Base-by-base conservation (phyloP, 2,888 invertebrate genomes). In the Cancer borealis region DNA sequence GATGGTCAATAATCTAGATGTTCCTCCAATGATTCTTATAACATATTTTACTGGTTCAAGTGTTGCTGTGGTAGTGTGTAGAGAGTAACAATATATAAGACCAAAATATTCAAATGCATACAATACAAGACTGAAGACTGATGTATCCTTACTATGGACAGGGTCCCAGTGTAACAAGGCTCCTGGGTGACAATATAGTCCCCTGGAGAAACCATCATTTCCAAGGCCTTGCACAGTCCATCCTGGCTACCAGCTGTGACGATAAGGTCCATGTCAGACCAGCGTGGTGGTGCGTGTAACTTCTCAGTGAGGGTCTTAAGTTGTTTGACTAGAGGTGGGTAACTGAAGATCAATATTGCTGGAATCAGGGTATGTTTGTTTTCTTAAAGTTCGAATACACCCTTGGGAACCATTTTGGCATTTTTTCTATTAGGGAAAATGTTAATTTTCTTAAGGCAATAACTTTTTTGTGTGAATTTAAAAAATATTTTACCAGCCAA, bases 171-270 rank as follows among this genome's bases (percentile, higher is more conserved):
- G 96, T 98, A 98, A 0, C 98, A 97, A 5, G 97, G 98, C 96
- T 97, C 97, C 92, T 97, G 98, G 17, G 98, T 97, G 47, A 98
- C 96, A 60, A 98, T 97, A 0, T 98, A 97, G 96, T 98, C 98
- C 0, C 98, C 98, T 0, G 97, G 97, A 88, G 97, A 97, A n/a
- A 98, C 96, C 94, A 98, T 96, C 96, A 98, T 97, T 96, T 98
- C 98, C 79, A 98, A 97, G 89, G 98, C 97, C 96, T 98, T 98
- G 96, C 98, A 98, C 95, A 98, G 97, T 8, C 98, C 98, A 96
- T 98, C 98, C 96, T 98, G 98, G 47, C 98, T 97, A 3, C 98
- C 98, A 96, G 97, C 97, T 5, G 98, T 98, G 47, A 98, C 97
- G 73, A 98, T 96, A 0, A 98, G 96, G 17, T 96, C 96, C 12